Evolutionary conservation across 2,113 vertebrate species (phyloP).

Genomic region (Daboia siamensis): DNA sequence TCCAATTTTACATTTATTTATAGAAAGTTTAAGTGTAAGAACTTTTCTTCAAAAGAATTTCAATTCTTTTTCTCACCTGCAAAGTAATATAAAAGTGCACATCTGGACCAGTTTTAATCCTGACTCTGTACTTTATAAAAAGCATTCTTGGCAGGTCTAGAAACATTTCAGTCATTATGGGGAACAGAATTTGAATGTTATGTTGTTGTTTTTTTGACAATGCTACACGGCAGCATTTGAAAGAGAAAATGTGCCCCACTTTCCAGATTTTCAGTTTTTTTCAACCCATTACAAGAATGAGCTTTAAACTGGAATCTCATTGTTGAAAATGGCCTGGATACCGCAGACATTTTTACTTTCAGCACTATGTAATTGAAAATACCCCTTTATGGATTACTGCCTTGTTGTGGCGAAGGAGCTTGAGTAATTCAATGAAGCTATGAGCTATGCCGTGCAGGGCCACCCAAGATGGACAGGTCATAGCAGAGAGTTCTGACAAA

Average conservation of each 20-base stretch:
- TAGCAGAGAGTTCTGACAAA: too few relatives aligned
- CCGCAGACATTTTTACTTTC: background rate
- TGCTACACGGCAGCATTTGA: background rate
- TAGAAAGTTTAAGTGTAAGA: background rate
- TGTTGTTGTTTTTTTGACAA: background rate
- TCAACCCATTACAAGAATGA: background rate
- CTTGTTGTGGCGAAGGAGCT: too few relatives aligned
- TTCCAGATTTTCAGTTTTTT: background rate
- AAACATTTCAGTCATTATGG: accelerated
- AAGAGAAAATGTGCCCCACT: background rate
- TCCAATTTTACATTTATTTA: accelerated
- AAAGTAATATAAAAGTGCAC: background rate
- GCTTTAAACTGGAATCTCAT: background rate
- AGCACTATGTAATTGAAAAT: background rate
- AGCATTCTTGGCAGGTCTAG: background rate
- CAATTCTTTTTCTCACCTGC: background rate
- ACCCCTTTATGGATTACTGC: too few relatives aligned
- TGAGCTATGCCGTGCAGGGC: too few relatives aligned
- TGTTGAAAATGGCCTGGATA: background rate
- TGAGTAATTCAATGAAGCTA: too few relatives aligned
- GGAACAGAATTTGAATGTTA: background rate
- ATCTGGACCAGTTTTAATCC: background rate
- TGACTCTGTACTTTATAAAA: background rate
- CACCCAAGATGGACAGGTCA: too few relatives aligned
- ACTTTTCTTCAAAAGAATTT: background rate